phyloP scores from a whole-genome alignment of 2,888 invertebrate genomes.

The Xanthia togata region DNA sequence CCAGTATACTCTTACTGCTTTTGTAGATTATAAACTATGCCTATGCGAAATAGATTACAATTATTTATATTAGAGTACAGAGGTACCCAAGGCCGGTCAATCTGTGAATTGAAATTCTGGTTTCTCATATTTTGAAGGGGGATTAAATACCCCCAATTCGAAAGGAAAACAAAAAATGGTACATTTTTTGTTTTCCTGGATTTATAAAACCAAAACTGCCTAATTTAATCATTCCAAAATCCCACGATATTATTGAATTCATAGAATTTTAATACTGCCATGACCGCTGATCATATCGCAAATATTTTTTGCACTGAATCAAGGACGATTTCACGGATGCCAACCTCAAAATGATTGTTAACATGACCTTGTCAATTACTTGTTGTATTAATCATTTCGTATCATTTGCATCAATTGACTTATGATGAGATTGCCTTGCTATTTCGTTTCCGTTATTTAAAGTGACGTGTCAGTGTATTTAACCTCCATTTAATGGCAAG shows the following conservation, averaged over 20 bases:
- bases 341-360: conserved; percentile 33
- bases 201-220: no score
- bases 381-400: conserved; percentile 30
- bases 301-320: neutral
- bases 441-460: conserved; percentile 32
- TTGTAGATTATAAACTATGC: no score
- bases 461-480: conserved; percentile 54
- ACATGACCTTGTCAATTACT: conserved; percentile 55
- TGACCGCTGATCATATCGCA: neutral
- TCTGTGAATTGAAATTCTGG: no score
- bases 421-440: conserved; percentile 19
- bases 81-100: no score
- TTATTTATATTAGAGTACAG: no score
- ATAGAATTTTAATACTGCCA: neutral
- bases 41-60: no score
- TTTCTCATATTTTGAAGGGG: no score
- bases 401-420: conserved; percentile 41
- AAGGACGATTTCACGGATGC: conserved; percentile 43
- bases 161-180: no score
- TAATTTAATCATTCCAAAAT: neutral
- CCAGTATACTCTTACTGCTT: no score
- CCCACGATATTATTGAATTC: neutral
- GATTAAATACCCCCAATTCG: no score
- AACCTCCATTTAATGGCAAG: conserved; percentile 43
- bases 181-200: no score